Percentiles rank a stretch among this genome's conserved stretches.
Conservation (phyloP, 1,140 invertebrate genomes). For the Berghia stephanieae region DNA sequence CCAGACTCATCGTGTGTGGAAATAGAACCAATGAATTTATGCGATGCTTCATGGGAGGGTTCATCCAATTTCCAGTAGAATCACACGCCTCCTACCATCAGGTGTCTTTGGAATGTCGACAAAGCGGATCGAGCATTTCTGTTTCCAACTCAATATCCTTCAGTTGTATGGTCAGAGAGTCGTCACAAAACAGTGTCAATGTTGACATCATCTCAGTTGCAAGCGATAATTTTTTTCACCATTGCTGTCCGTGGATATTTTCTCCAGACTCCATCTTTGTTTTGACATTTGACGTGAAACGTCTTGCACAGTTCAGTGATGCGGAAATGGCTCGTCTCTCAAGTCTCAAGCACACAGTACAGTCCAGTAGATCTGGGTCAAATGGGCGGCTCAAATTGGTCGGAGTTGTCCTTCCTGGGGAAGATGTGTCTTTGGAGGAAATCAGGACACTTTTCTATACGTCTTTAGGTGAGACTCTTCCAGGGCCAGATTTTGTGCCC, state of each 20-base stretch:
- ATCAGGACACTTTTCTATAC: constrained; percentile 22
- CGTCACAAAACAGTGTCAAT: neutral
- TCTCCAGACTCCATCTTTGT: constrained; percentile 17
- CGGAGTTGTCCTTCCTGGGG: neutral
- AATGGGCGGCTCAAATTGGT: neutral
- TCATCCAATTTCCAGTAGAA: neutral
- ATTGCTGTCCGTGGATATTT: constrained; percentile 28
- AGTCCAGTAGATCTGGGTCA: neutral
- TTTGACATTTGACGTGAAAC: constrained; percentile 22
- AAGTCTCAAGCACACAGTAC: constrained; percentile 13
- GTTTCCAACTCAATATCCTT: constrained; percentile 4
- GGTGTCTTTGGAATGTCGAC: neutral
- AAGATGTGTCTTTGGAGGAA: neutral
- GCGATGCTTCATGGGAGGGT: neutral
- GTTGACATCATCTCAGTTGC: constrained; percentile 11
- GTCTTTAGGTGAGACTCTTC: constrained; percentile 4
- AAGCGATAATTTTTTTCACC: constrained; percentile 27
- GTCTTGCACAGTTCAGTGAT: neutral
- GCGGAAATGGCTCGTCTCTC: constrained; percentile 2
- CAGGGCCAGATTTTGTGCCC: neutral
- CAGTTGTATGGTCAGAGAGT: neutral
- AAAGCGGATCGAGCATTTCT: neutral
- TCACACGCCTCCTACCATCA: constrained; percentile 3
- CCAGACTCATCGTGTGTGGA: constrained; percentile 1
- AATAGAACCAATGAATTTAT: constrained; percentile 14